Percentiles rank a stretch among this genome's conserved stretches.
Evolutionary conservation across 2,888 invertebrate species (phyloP).

Genomic region (Nineta flava): DNA sequence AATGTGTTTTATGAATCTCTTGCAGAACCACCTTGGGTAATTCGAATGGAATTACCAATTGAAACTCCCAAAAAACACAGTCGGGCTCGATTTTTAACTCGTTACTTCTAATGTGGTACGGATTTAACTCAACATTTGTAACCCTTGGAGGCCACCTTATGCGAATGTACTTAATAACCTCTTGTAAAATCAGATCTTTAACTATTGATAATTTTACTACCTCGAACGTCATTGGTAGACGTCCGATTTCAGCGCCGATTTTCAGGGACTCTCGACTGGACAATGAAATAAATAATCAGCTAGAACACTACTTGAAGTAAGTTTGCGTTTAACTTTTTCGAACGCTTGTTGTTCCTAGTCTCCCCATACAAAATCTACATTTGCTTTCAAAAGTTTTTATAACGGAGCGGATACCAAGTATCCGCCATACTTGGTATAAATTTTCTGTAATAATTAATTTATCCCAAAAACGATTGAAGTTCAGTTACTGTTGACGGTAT

Average conservation of each 20-base stretch:
- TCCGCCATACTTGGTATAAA: too few relatives aligned
- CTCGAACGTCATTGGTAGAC: background rate
- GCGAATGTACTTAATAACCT: background rate
- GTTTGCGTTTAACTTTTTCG: too few relatives aligned
- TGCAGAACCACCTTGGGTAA: background rate
- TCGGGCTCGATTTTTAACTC: background rate
- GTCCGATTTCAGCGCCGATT: too few relatives aligned
- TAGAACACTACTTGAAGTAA: background rate
- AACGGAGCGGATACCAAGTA: too few relatives aligned
- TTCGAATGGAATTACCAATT: background rate
- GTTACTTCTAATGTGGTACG: background rate
- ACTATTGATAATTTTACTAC: background rate
- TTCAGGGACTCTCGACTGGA: too few relatives aligned
- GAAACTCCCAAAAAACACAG: background rate
- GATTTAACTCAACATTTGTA: background rate
- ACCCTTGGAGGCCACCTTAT: background rate
- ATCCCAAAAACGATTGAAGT: too few relatives aligned
- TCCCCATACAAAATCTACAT: too few relatives aligned
- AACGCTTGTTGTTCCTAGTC: too few relatives aligned
- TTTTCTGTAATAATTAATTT: background rate
- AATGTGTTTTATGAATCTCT: background rate
- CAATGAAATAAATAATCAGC: too few relatives aligned
- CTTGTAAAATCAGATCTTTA: background rate
- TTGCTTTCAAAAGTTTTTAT: too few relatives aligned
- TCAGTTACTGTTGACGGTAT: background rate